These are phyloP conservation scores for Euzophera pinguis DNA, from an alignment of 2,888 invertebrate species.

Conservation along the genomic window DNA sequence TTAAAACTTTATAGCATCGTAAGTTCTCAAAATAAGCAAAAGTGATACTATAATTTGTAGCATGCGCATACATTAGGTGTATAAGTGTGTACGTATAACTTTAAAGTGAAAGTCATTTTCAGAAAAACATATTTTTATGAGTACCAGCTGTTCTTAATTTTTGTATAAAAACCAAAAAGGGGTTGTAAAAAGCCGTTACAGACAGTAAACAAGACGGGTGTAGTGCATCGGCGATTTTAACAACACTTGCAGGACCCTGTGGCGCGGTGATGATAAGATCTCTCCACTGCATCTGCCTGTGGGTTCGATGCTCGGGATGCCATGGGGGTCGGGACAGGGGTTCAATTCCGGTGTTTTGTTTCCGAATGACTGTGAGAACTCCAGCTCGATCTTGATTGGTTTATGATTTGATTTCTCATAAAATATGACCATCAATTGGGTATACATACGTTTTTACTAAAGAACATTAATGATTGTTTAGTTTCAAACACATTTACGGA, in stretches of 20 bases:
- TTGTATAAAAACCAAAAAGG: conserved; percentile 27
- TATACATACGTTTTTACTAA: neutral
- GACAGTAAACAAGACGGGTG: conserved; percentile 57
- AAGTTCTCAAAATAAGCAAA: no score
- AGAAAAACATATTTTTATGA: neutral
- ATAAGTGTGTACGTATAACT: no score
- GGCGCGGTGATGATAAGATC: conserved; percentile 66
- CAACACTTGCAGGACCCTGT: conserved; percentile 66
- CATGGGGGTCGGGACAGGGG: conserved; percentile 58
- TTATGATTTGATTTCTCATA: conserved; percentile 59
- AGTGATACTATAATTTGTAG: no score
- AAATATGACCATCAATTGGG: neutral
- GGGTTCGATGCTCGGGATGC: conserved; percentile 32
- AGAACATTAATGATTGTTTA: neutral
- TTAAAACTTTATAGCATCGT: no score
- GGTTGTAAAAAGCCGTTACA: conserved; percentile 66
- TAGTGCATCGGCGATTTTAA: conserved; percentile 54
- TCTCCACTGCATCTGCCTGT: conserved; percentile 65
- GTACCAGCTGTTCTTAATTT: conserved; percentile 18
- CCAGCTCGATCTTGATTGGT: conserved; percentile 49
- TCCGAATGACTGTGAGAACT: conserved; percentile 60
- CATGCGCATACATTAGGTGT: no score
- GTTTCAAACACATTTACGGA: neutral
- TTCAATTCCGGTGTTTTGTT: conserved; percentile 68
- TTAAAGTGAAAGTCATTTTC: neutral